phyloP scores from a whole-genome alignment of 2,888 invertebrate species.

The Oscheius onirici region DNA sequence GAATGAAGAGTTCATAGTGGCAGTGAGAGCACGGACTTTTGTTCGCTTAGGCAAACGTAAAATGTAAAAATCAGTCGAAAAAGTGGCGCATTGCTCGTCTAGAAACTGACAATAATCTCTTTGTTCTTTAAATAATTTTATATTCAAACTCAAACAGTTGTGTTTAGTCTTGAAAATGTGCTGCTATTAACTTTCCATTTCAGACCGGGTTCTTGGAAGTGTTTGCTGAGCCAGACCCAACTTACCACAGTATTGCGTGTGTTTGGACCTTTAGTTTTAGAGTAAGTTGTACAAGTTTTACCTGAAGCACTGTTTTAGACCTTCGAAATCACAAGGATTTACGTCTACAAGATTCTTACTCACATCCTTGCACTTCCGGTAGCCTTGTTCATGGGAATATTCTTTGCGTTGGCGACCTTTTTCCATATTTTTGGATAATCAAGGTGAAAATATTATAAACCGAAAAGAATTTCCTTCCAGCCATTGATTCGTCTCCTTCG shows the following conservation, averaged over 20 bases:
- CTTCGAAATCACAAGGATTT: conserved; percentile 50
- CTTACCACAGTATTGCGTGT: conserved; percentile 51
- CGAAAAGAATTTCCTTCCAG: conserved; percentile 27
- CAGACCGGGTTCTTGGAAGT: conserved; percentile 48
- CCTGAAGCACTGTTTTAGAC: conserved; percentile 27
- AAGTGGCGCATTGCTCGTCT: too few relatives aligned
- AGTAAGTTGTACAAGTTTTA: conserved; percentile 22
- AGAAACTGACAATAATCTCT: too few relatives aligned
- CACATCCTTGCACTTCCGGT: conserved; percentile 48
- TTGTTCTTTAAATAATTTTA: too few relatives aligned
- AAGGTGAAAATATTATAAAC: conserved; percentile 27
- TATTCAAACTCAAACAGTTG: background rate
- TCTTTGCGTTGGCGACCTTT: conserved; percentile 49
- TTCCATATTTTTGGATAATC: conserved; percentile 45
- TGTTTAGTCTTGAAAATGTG: background rate
- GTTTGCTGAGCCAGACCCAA: conserved; percentile 47
- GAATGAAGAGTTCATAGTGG: too few relatives aligned
- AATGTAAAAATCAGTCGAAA: too few relatives aligned
- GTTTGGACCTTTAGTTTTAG: conserved; percentile 49
- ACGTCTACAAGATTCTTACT: conserved; percentile 50
- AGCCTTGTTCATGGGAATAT: conserved; percentile 44
- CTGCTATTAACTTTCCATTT: background rate
- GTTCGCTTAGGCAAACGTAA: too few relatives aligned
- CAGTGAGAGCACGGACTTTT: too few relatives aligned
- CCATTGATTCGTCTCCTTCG: conserved; percentile 40